Base-by-base conservation (phyloP, 1,140 invertebrate species). In the Oppia nitens region DNA sequence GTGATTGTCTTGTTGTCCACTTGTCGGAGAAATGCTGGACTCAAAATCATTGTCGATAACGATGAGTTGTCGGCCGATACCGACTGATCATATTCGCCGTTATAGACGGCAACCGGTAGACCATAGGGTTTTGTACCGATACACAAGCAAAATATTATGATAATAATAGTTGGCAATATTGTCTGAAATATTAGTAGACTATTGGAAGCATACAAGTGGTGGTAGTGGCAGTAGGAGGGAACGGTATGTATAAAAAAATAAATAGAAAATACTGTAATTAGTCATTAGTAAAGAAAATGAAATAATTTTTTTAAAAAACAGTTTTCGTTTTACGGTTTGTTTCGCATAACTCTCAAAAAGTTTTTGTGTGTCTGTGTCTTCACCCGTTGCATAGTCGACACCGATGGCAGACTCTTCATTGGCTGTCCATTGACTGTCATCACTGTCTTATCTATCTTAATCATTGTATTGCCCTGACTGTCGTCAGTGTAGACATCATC, bases 121-220 rank as follows among this genome's bases (percentile, higher is more conserved):
- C 84, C 82, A 52, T 78, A 81, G 0, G 91, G 90, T 69, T 91
- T 85, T 28, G 85, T 78, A 60, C 91, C 91, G 64, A 95, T 91
- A 21, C 90, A 87, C 62, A 92, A 70, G 72, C 90, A 95, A 76
- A 96, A 95, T 6, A 94, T 77, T 55, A 92, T 84, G 17, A 89
- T 87, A 75, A 94, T 87, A 72, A 88, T 82, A 2, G 90, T 83
- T 29, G 89, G 90, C 65, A 95, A 72, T 9, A 83, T 81, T 66
- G 93, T 90, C 66, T 93, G 87, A 73, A 95, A 94, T 45, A 71
- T 53, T n/a, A 73, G 60, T 58, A 73, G 20, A 49, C 54, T 24
- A 51, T n/a, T n/a, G n/a, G n/a, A n/a, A n/a, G n/a, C n/a, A n/a
- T n/a, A n/a, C n/a, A n/a, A n/a, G n/a, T n/a, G n/a, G n/a, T n/a